phyloP scores from a whole-genome alignment of 2,797 vertebrate genomes.

The Champsocephalus esox region DNA sequence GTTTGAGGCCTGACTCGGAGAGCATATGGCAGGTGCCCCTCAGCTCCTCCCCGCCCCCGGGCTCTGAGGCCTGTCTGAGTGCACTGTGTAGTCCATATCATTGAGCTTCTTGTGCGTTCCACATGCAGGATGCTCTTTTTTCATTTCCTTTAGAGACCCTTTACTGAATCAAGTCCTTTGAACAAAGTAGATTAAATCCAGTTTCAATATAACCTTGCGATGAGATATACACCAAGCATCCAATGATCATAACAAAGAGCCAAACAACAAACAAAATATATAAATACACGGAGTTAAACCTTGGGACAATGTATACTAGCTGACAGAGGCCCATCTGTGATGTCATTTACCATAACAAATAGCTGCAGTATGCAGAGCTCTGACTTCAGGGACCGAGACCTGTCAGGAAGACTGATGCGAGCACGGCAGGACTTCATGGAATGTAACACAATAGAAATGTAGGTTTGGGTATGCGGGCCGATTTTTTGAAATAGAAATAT shows the following conservation, averaged over 20 bases:
- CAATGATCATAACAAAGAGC: neutral
- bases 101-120: slow-evolving; percentile 39
- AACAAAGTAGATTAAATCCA: slow-evolving; percentile 16
- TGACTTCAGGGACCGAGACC: slow-evolving; percentile 50
- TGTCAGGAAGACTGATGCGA: slow-evolving; percentile 68
- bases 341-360: slow-evolving; percentile 61
- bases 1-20: slow-evolving; percentile 79
- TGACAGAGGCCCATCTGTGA: slow-evolving; percentile 36
- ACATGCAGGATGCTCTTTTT: slow-evolving; percentile 51
- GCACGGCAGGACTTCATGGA: slow-evolving; percentile 60
- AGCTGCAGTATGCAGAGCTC: slow-evolving; percentile 49
- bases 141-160: neutral
- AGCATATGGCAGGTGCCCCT: slow-evolving; percentile 88
- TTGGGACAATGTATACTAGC: neutral
- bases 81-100: slow-evolving; percentile 47
- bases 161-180: slow-evolving; percentile 19
- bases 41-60: slow-evolving; percentile 76
- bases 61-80: slow-evolving; percentile 53
- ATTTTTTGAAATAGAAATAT: slow-evolving; percentile 27
- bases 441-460: slow-evolving; percentile 54
- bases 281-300: neutral
- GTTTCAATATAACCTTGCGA: slow-evolving; percentile 6
- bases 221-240: neutral
- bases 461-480: slow-evolving; percentile 10
- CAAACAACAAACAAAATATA: slow-evolving; percentile 5